phyloP scores from a whole-genome alignment of 2,797 vertebrate genomes.

The Neoniphon sammara region DNA sequence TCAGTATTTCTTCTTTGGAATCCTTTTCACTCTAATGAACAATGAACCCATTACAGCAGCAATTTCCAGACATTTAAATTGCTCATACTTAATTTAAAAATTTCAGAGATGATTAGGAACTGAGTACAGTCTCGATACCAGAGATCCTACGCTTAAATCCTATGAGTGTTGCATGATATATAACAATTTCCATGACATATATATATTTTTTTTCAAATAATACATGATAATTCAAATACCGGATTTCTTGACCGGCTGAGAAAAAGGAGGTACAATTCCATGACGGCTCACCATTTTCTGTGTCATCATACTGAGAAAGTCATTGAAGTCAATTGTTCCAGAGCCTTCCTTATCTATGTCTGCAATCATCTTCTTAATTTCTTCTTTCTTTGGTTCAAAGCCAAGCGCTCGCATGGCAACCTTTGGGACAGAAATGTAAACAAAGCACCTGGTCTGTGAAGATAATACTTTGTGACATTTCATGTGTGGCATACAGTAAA shows the following conservation, averaged over 20 bases:
- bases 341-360: constrained; percentile 90
- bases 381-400: constrained; percentile 97
- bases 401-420: constrained; percentile 95
- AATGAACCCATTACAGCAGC: background rate
- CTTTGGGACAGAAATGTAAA: constrained; percentile 69
- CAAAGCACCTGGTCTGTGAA: background rate
- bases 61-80: background rate
- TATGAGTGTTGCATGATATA: too few species aligned
- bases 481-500: background rate
- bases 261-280: background rate
- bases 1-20: constrained; percentile 94
- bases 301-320: constrained; percentile 93
- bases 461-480: background rate
- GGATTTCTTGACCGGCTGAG: too few species aligned
- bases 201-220: background rate
- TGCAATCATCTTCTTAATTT: constrained; percentile 92
- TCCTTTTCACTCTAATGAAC: constrained; percentile 89
- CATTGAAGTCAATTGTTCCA: constrained; percentile 88
- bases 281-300: constrained; percentile 89
- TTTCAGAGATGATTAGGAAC: too few species aligned
- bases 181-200: too few species aligned
- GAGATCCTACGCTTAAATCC: too few species aligned
- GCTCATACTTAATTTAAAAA: too few species aligned
- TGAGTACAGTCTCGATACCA: too few species aligned
- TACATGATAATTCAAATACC: too few species aligned